These are phyloP conservation scores for Typhlomys cinereus DNA, from an alignment of 2,113 vertebrate species.

Conservation along the genomic window DNA sequence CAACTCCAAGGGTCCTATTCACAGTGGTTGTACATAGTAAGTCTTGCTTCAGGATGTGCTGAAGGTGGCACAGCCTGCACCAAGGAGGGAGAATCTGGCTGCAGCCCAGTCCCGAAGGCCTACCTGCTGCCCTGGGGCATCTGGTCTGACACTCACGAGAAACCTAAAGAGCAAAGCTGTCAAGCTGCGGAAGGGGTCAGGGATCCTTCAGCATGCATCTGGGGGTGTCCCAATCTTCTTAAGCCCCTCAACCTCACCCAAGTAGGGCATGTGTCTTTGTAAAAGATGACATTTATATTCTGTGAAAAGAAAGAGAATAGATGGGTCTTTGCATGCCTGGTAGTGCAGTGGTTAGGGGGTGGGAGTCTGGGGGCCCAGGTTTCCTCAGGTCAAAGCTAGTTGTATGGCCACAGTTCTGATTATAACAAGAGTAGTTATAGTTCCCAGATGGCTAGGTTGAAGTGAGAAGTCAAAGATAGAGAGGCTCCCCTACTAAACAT, in stretches of 20 bases:
- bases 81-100: neutral
- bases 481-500: neutral
- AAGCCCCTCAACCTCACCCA: neutral
- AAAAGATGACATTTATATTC: too few species aligned
- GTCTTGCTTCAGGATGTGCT: neutral
- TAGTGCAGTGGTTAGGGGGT: neutral
- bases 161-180: neutral
- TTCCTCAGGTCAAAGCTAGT: neutral
- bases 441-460: too few species aligned
- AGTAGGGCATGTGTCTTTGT: accelerated
- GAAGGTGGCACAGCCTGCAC: neutral
- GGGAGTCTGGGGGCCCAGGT: neutral
- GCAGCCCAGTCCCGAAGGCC: neutral
- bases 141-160: neutral
- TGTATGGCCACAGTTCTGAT: neutral
- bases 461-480: neutral
- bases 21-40: neutral
- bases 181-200: accelerated
- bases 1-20: accelerated
- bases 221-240: neutral
- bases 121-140: neutral
- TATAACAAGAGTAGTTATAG: neutral
- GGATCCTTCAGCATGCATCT: neutral
- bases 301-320: too few species aligned
- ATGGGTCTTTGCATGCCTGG: too few species aligned